These are phyloP conservation scores for Montipora sp. DNA, from an alignment of 64 coral and sea anemone species.

Conservation along the genomic window DNA sequence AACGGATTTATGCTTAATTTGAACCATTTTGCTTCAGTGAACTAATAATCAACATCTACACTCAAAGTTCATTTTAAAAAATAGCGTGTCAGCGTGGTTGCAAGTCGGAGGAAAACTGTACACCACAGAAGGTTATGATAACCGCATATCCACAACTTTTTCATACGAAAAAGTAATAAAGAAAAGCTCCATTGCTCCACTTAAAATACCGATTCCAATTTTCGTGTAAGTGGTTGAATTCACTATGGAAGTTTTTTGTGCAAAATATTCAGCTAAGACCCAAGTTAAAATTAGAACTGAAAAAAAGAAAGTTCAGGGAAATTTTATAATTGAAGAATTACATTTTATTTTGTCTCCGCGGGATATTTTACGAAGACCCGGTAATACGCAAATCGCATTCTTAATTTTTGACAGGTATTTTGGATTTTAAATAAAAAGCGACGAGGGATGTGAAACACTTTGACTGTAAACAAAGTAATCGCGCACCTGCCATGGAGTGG, in stretches of 20 bases:
- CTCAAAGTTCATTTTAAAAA: background rate
- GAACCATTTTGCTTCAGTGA: background rate
- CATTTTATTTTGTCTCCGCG: background rate
- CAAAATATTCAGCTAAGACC: no score
- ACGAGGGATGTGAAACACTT: background rate
- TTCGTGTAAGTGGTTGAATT: background rate
- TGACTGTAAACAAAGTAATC: constrained; percentile 1
- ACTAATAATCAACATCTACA: background rate
- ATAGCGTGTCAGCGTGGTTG: background rate
- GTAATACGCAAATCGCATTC: constrained; percentile 2
- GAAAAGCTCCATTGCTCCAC: background rate
- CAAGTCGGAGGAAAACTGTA: background rate
- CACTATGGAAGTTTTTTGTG: no score
- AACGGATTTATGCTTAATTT: background rate
- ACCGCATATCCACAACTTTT: background rate
- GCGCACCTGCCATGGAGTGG: constrained; percentile 7
- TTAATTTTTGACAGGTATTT: constrained; percentile 25
- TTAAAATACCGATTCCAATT: background rate
- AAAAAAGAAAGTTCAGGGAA: background rate
- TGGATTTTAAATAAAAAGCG: constrained; percentile 14
- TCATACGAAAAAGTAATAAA: constrained; percentile 5
- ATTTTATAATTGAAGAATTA: background rate
- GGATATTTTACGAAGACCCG: background rate
- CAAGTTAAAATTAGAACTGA: background rate
- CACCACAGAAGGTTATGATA: constrained; percentile 4